These are phyloP conservation scores for Eueremaeus valkanovi DNA, from an alignment of 2,888 invertebrate genomes.

Conservation along the genomic window DNA sequence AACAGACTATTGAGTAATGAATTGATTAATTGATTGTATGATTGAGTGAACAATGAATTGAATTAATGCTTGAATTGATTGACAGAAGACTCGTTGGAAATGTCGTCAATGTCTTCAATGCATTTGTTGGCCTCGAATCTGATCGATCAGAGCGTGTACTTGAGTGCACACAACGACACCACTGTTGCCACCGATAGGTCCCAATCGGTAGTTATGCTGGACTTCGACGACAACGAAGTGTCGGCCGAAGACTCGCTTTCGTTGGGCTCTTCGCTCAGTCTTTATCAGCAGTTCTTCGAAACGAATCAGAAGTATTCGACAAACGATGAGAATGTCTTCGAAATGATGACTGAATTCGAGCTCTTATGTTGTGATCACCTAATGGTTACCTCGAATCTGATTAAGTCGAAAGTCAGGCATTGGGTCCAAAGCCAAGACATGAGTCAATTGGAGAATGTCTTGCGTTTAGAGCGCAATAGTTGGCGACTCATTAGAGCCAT, in stretches of 20 bases:
- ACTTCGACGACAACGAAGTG: not conserved
- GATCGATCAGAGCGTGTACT: conserved; percentile 4
- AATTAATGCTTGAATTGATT: not conserved
- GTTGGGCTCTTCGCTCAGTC: not conserved
- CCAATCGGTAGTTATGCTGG: not conserved
- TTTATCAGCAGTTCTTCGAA: conserved; percentile 27
- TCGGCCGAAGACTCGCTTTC: not conserved
- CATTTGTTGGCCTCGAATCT: conserved; percentile 11
- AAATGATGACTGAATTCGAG: conserved; percentile 62
- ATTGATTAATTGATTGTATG: not conserved
- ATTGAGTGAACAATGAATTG: not conserved
- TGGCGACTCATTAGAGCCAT: conserved; percentile 80
- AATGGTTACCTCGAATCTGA: conserved; percentile 57
- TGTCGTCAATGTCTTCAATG: conserved; percentile 31
- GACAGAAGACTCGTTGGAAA: conserved; percentile 27
- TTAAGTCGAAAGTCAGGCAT: conserved; percentile 48
- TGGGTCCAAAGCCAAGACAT: conserved; percentile 3
- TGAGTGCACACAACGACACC: not conserved
- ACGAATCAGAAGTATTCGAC: conserved; percentile 5
- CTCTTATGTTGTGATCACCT: conserved; percentile 63
- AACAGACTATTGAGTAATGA: conserved; percentile 1
- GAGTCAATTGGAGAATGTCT: conserved; percentile 44
- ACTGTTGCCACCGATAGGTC: not conserved
- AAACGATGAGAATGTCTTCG: conserved; percentile 56
- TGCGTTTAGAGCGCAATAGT: conserved; percentile 78